Evolutionary conservation across 2,888 invertebrate genomes (phyloP).

Genomic region (Cistogaster globosa): DNA sequence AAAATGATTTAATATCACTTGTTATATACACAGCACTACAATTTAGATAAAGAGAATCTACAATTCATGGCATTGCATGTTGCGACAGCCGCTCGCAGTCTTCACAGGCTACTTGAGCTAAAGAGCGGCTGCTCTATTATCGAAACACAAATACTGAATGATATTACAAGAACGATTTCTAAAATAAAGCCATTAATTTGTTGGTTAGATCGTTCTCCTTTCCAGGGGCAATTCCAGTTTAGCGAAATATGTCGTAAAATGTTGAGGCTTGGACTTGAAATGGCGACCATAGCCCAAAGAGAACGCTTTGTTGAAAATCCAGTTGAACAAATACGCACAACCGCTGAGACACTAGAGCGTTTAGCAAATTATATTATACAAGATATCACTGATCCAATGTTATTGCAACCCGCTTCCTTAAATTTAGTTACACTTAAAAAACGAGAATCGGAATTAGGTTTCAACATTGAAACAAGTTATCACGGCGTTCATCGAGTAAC

Average conservation of each 20-base stretch:
- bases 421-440: conserved; percentile 94
- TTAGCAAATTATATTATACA: conserved; percentile 93
- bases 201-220: conserved; percentile 91
- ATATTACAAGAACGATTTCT: conserved; percentile 92
- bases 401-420: conserved; percentile 95
- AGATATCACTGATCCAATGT: conserved; percentile 94
- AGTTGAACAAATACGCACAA: conserved; percentile 87
- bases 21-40: conserved; percentile 89
- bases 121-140: conserved; percentile 85
- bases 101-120: conserved; percentile 88
- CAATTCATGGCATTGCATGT: conserved; percentile 94
- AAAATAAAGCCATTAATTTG: conserved; percentile 94
- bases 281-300: conserved; percentile 95
- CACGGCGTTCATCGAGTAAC: conserved; percentile 92
- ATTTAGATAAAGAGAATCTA: conserved; percentile 94
- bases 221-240: conserved; percentile 85
- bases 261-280: conserved; percentile 91
- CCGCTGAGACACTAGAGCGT: conserved; percentile 89
- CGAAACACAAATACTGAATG: conserved; percentile 91
- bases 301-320: conserved; percentile 95
- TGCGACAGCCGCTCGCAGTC: conserved; percentile 91
- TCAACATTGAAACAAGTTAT: conserved; percentile 93
- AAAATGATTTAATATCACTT: background rate
- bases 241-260: conserved; percentile 88
- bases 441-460: conserved; percentile 93